Percentiles rank a stretch among this genome's conserved stretches.
phyloP scores from a whole-genome alignment of 2,113 vertebrate genomes.

The Bucco capensis region DNA sequence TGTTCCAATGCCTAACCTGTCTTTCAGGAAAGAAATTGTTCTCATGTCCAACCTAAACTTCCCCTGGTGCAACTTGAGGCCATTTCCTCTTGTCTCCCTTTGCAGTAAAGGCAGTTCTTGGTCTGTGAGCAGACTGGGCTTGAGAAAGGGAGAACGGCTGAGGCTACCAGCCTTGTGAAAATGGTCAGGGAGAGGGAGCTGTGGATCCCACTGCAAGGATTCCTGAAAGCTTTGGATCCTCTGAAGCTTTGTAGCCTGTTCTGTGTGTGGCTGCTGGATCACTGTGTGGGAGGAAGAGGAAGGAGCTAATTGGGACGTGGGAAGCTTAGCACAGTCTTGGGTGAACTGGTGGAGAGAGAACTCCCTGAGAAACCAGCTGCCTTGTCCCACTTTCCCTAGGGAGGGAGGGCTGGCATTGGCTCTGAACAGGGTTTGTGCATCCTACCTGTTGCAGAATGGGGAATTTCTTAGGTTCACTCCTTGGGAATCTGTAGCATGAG shows the following conservation, averaged over 20 bases:
- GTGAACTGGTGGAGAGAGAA: background rate
- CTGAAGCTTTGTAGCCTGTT: background rate
- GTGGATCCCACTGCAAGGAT: background rate
- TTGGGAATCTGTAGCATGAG: background rate
- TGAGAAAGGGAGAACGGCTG: background rate
- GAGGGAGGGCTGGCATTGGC: background rate
- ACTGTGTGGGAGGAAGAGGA: background rate
- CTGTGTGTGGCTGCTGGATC: background rate
- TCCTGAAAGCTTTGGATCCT: background rate
- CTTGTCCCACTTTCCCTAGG: background rate
- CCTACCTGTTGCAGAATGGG: background rate
- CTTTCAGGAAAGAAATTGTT: no score
- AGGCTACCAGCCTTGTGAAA: background rate
- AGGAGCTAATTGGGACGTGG: background rate
- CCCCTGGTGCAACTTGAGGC: no score
- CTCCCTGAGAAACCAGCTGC: background rate
- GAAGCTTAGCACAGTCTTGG: background rate
- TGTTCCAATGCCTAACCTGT: no score
- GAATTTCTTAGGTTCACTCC: background rate
- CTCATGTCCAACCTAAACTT: no score
- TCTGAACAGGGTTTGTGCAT: background rate
- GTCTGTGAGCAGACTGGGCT: background rate
- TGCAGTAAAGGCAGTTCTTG: background rate
- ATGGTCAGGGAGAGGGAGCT: accelerated
- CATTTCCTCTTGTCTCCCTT: no score